Base-by-base conservation (phyloP, 37 sponge, comb jelly and placozoan genomes). In the Dysidea cf. avara region DNA sequence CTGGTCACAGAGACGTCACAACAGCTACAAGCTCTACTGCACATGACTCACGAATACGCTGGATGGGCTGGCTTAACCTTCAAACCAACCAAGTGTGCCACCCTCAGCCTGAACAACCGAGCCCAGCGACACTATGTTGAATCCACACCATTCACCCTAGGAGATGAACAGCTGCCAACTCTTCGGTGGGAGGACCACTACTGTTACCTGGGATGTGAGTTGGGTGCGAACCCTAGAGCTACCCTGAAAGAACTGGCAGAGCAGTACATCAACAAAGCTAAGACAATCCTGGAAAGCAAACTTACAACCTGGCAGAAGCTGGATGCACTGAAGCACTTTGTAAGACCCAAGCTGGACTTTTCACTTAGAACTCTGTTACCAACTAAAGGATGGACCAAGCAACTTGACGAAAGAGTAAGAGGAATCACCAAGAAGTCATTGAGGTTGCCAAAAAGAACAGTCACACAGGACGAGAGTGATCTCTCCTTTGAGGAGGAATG, bases 401-500 rank as follows among this genome's bases (percentile, higher is more conserved):
- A 35, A 11, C 2, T 68, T 2, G 71, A 75, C 39, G 32, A 70
- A 6, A n/a, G 5, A 21, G 20, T 83, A 16, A 26, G 77, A 18
- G 43, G 22, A 31, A 24, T 75, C 30, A 28, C 31, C 38, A 75
- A 75, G 36, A 49, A 12, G 24, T 28, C 21, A 43, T 55, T 76
- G 20, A n/a, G n/a, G n/a, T n/a, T n/a, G n/a, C n/a, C n/a, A n/a
- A n/a, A n/a, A n/a, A n/a, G n/a, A n/a, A n/a, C 74, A 7, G 65
- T 31, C 26, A 38, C 56, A n/a, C 75, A 93, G 94, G 96, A 86
- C 46, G 95, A 97, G 67, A 56, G 64, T 55, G 99, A 97, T 61
- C 79, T 97, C 14, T 87, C 92, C 1, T 91, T 83, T 63, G 99
- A 97, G 71, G 99, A 97, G 58, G 99, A 97, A 63, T 88, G 94